A percentile compares a stretch with the other conserved stretches of the same genome.
These are phyloP conservation scores for Sandelia bainsii DNA, from an alignment of 2,797 vertebrate species.

Conservation along the genomic window DNA sequence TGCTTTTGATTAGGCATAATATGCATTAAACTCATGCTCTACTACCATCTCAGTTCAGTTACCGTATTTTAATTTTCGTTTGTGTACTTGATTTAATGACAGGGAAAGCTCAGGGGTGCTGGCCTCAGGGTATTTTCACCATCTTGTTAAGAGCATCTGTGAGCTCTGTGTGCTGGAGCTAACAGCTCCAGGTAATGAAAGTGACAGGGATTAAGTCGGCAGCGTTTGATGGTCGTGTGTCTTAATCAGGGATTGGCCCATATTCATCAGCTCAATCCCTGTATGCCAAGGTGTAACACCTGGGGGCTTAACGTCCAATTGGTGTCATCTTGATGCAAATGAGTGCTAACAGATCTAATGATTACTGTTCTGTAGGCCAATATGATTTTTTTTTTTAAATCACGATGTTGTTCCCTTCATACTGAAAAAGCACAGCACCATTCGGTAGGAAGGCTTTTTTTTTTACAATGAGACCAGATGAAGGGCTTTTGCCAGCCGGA, in stretches of 20 bases:
- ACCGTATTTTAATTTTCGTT: constrained; percentile 44
- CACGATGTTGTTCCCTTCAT: constrained; percentile 16
- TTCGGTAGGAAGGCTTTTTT: constrained; percentile 49
- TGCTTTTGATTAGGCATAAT: constrained; percentile 19
- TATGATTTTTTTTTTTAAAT: constrained; percentile 36
- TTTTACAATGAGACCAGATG: constrained; percentile 54
- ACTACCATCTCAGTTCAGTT: constrained; percentile 26
- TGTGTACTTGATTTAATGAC: constrained; percentile 43
- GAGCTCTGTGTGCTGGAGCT: constrained; percentile 18
- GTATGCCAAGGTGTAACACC: constrained; percentile 70
- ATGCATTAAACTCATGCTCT: constrained; percentile 22
- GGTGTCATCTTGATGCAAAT: constrained; percentile 35
- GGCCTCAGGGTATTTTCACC: constrained; percentile 22
- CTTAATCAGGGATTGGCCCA: constrained; percentile 82
- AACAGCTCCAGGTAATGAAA: constrained; percentile 76
- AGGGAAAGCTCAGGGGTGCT: neutral
- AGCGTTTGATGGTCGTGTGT: constrained; percentile 47
- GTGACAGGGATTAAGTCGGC: constrained; percentile 71
- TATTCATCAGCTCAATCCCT: constrained; percentile 56
- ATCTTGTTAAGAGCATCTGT: constrained; percentile 42
- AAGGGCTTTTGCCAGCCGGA: constrained; percentile 38
- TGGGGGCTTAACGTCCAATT: constrained; percentile 48
- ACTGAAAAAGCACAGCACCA: constrained; percentile 7
- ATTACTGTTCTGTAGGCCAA: neutral
- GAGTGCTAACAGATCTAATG: constrained; percentile 48